Conservation (phyloP, 2,888 invertebrate genomes). For the Notodonta dromedarius region DNA sequence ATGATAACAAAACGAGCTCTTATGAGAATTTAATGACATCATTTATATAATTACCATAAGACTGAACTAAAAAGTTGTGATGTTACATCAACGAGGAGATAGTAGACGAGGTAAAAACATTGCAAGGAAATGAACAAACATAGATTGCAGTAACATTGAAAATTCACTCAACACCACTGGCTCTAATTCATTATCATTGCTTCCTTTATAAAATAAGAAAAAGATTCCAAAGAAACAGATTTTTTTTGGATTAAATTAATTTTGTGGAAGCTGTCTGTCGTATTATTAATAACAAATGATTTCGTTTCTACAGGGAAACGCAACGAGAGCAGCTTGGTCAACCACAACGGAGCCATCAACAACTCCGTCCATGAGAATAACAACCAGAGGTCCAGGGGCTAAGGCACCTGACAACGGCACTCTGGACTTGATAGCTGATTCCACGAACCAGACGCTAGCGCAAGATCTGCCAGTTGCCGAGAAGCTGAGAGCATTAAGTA, state of each 20-base stretch:
- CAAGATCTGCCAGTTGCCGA: constrained; percentile 77
- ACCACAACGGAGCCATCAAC: constrained; percentile 31
- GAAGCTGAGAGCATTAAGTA: constrained; percentile 69
- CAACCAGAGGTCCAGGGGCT: constrained; percentile 31
- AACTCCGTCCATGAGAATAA: constrained; percentile 9
- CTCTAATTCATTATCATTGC: too few relatives aligned
- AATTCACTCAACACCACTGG: too few relatives aligned
- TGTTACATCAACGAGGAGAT: too few relatives aligned
- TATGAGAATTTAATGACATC: too few relatives aligned
- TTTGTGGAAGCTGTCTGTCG: not conserved
- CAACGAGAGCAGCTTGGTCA: constrained; percentile 35
- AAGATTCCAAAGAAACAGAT: not conserved
- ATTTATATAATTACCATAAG: too few relatives aligned
- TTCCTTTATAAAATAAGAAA: not conserved
- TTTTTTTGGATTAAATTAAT: not conserved
- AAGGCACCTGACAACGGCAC: constrained; percentile 51
- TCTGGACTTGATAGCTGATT: constrained; percentile 62
- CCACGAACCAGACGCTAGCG: constrained; percentile 68
- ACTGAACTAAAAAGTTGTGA: too few relatives aligned
- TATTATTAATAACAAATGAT: not conserved
- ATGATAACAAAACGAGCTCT: too few relatives aligned
- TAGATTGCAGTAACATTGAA: too few relatives aligned
- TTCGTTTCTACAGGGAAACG: constrained; percentile 51
- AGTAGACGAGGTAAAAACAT: too few relatives aligned
- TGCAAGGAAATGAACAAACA: too few relatives aligned